These are phyloP conservation scores for Pluvialis apricaria DNA, from an alignment of 2,113 vertebrate species.

Conservation along the genomic window DNA sequence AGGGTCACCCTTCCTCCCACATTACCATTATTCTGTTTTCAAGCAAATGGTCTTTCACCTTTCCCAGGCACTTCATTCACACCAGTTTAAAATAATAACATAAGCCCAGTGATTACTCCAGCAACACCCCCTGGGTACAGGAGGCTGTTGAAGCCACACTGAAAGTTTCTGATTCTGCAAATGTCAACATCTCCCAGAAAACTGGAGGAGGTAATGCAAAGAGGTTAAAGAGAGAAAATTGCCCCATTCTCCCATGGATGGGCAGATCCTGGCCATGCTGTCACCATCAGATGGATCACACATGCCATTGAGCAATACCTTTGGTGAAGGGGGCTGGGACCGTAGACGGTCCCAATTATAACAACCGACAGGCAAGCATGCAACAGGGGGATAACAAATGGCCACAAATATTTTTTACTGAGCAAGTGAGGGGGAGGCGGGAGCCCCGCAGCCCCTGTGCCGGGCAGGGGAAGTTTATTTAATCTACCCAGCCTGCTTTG, in stretches of 20 bases:
- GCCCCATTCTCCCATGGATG: background rate
- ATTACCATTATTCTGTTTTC: background rate
- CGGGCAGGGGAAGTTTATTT: background rate
- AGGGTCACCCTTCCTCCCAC: background rate
- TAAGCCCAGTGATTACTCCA: background rate
- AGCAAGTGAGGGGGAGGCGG: background rate
- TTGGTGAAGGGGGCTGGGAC: background rate
- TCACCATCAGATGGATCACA: background rate
- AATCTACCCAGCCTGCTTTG: background rate
- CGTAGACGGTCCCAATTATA: background rate
- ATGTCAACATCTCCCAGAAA: background rate
- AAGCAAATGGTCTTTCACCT: background rate
- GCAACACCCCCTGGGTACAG: background rate
- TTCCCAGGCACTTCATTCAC: background rate
- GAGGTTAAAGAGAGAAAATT: background rate
- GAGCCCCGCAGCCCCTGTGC: background rate
- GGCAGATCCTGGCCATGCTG: background rate
- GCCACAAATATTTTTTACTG: background rate
- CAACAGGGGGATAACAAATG: slow-evolving; percentile 26
- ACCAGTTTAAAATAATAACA: background rate
- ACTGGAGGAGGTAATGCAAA: background rate
- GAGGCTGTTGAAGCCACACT: background rate
- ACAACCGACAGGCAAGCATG: background rate
- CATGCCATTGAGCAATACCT: background rate
- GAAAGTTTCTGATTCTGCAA: background rate